Percentiles rank a stretch among this genome's conserved stretches.
These are phyloP conservation scores for Tokudaia tokunoshimensis DNA, from an alignment of 2,797 vertebrate genomes.

Conservation along the genomic window DNA sequence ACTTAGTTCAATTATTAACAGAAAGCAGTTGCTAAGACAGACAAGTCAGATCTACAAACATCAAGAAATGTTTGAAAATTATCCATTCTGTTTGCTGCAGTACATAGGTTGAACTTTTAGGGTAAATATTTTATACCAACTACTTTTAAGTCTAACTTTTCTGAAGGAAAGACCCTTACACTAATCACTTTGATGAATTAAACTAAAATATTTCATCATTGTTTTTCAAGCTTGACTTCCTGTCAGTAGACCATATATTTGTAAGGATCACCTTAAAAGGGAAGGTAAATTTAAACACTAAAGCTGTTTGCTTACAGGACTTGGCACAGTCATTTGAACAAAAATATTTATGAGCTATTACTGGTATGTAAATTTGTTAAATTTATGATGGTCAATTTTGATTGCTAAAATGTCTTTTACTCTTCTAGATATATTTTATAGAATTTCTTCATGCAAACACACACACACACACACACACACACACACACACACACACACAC, in stretches of 20 bases:
- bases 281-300: slow-evolving; percentile 64
- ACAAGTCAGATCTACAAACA: slow-evolving; percentile 15
- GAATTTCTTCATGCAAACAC: not conserved
- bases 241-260: not conserved
- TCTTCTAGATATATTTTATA: slow-evolving; percentile 57
- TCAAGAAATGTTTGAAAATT: not conserved
- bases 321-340: slow-evolving; percentile 44
- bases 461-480: not conserved
- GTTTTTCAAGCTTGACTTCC: slow-evolving; percentile 13
- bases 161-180: not conserved
- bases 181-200: slow-evolving; percentile 41
- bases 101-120: not conserved
- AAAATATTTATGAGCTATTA: slow-evolving; percentile 49
- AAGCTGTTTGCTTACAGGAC: not conserved
- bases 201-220: slow-evolving; percentile 56
- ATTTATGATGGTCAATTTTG: slow-evolving; percentile 51
- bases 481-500: not conserved
- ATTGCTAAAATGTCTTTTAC: slow-evolving; percentile 13
- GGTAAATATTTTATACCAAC: slow-evolving; percentile 18
- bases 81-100: not conserved
- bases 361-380: not conserved
- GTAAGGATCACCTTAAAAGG: slow-evolving; percentile 31
- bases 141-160: slow-evolving; percentile 38
- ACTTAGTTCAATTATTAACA: slow-evolving; percentile 6
- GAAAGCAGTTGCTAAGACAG: slow-evolving; percentile 57